These are phyloP conservation scores for Indicator indicator DNA, from an alignment of 2,113 vertebrate species.

Conservation along the genomic window DNA sequence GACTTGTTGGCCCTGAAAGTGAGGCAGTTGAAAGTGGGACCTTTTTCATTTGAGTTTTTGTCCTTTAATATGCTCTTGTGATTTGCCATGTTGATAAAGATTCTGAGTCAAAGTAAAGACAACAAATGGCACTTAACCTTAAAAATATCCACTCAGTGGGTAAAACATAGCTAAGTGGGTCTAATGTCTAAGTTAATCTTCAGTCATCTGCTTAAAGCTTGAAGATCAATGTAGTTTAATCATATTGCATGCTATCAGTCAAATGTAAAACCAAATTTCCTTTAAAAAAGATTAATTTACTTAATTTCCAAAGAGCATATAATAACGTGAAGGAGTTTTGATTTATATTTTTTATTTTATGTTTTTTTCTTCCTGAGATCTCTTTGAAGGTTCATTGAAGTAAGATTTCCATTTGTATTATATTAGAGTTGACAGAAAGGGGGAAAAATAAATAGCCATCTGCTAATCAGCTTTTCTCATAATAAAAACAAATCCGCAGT, in stretches of 20 bases:
- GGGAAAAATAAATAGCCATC: conserved; percentile 47
- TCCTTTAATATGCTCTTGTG: neutral
- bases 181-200: conserved; percentile 23
- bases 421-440: conserved; percentile 30
- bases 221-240: conserved; percentile 47
- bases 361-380: neutral
- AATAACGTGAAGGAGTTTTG: conserved; percentile 8
- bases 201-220: conserved; percentile 13
- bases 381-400: conserved; percentile 37
- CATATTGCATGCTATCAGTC: neutral
- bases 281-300: conserved; percentile 27
- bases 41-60: neutral
- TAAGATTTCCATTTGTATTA: conserved; percentile 53
- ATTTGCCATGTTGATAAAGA: neutral
- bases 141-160: neutral
- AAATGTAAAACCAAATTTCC: neutral
- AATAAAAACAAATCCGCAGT: conserved; percentile 56
- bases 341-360: neutral
- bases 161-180: neutral
- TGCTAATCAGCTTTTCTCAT: conserved; percentile 65
- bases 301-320: neutral
- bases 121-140: neutral
- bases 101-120: neutral
- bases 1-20: neutral
- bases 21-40: neutral